Base-by-base conservation (phyloP, 2,888 invertebrate genomes). In the Microchrysa polita region DNA sequence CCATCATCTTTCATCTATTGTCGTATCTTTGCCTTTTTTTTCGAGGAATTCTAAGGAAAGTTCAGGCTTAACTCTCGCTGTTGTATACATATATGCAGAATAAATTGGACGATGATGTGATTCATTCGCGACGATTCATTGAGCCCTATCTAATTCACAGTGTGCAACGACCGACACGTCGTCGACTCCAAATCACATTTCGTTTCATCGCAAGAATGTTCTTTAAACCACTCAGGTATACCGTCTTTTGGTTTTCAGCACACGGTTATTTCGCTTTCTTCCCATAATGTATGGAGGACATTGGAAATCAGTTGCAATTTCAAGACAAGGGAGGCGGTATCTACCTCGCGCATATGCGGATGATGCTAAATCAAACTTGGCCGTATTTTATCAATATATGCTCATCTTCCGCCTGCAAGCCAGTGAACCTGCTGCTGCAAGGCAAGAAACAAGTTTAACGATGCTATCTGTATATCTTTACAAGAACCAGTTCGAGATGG, bases 401-500 rank as follows among this genome's bases (percentile, higher is more conserved):
- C 27, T 34, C 48, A 48, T 48, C 48, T 10, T 48, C 12, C 12
- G 48, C 48, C 48, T n/a, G 12, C 48, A 48, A 34, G 27, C 27
- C 27, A 34, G 27, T 2, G 27, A 34, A 34, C 27, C 27, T 34
- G 27, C 27, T 34, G 27, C n/a, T n/a, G n/a, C 42, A 48, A 2
- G 12, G 48, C 48, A 48, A 12, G 12, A 12, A 48, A 63, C 61
- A 42, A 16, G 61, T n/a, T n/a, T n/a, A n/a, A n/a, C n/a, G n/a
- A n/a, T n/a, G n/a, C n/a, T n/a, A n/a, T n/a, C n/a, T n/a, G n/a
- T n/a, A n/a, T 63, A 40, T 63, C 23, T 42, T 7, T n/a, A 18
- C 61, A 63, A 42, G 61, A 63, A 63, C 61, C 42, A 63, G 61
- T 63, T 63, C 20, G 27, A n/a, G 20, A 63, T 12, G 42, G 12